Evolutionary conservation across 2,888 invertebrate genomes (phyloP), one percentile per base, ranked within the genome.

Genomic region (Drosophila subquinaria): DNA sequence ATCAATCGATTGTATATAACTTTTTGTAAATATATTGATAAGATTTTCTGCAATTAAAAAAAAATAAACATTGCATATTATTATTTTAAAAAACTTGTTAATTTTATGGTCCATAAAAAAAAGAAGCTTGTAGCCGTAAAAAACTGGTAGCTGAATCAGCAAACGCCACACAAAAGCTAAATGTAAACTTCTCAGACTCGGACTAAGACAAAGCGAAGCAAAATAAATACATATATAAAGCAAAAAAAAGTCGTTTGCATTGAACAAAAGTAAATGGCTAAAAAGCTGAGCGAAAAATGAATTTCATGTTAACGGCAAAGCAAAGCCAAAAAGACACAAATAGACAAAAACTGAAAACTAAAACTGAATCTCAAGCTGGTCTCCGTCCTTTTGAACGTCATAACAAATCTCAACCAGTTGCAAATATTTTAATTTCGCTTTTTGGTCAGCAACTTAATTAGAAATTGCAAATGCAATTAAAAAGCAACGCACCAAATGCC

Each of bases 401-500:
- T 43, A 23, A 43, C 23, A 11, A 43, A 48, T 17, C 11, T 30
- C 48, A 69, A 67, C 73, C 69, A 82, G 86, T 79, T 76, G 78
- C 64, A 71, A 82, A 65, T 67, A 68, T 60, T 48, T 60, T 48
- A 63, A 62, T 69, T 67, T 61, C 50, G 33, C 20, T 70, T 45
- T 64, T 74, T 81, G 81, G 68, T 47, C 55, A 67, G 65, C 68
- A 70, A 73, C 81, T 88, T 88, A 84, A 85, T 84, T 85, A 86
- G 89, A 88, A 85, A 85, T 88, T 88, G 88, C 83, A 83, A 89
- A 87, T 75, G 85, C 72, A 84, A 87, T 87, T 84, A 84, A 87
- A 76, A 81, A 68, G 73, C 72, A 50, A 64, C 53, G 36, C 50
- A 43, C 42, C 51, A 69, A 71, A 64, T 56, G 61, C 47, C 47